Evolutionary conservation across 2,113 vertebrate genomes (phyloP), one percentile per base, ranked within the genome.

Genomic region (Etheostoma spectabile): DNA sequence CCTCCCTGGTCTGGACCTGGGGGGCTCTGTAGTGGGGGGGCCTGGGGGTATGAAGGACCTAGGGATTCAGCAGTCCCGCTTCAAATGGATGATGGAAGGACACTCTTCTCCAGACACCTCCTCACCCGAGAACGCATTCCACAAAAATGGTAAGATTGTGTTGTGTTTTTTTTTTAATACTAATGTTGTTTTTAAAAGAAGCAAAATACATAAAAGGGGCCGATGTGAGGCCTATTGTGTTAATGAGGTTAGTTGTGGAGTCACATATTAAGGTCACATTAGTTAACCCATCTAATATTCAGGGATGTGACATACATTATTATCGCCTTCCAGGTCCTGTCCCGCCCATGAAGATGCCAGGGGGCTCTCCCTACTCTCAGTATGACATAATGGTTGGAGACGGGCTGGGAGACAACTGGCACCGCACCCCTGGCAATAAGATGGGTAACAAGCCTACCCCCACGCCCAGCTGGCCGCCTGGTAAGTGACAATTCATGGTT

Each of bases 41-140:
- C 86, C 90, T 57, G 90, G 91, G 15, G 76, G 89, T 33, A 89
- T 96, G 82, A 98, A 99, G 88, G 98, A 99, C 80, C 69, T 95
- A 57, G 97, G 96, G 67, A 94, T 83, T 22, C 97, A 94, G 94
- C 95, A 99, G 95, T 99, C 98, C 57, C 97, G 98, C 80, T 99
- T 99, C 92, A 99, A 99, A 88, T 97, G 97, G 95, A 99, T 99
- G 97, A 99, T 99, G 97, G 98, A 99, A 92, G 97, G 96, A 53
- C 96, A 98, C 78, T 94, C 94, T 1, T 96, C 98, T 15, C 96
- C 97, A 72, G 96, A 97, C 87, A 95, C 97, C 80, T 95, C 97
- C 86, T 96, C 97, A 80, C 96, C 97, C 91, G 97, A 99, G 86
- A 96, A 96, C 86, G 94, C 89, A 84, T 96, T 98, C 92, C 97